These are phyloP conservation scores for Bettongia penicillata DNA, from an alignment of 2,113 vertebrate species.

Conservation along the genomic window DNA sequence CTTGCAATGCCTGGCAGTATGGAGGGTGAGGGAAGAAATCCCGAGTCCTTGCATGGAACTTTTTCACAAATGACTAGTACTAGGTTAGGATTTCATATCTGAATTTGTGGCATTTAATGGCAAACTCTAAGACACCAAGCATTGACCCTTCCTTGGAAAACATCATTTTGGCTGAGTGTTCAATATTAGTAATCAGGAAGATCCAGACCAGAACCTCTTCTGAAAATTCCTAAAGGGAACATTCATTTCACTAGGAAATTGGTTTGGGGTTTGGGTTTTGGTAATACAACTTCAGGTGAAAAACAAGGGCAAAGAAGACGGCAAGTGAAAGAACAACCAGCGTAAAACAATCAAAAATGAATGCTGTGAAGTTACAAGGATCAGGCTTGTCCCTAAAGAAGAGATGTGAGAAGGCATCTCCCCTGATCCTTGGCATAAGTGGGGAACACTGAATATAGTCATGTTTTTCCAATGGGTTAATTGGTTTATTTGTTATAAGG, in stretches of 20 bases:
- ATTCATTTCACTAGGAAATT: not conserved
- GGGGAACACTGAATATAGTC: not conserved
- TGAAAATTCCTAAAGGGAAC: not conserved
- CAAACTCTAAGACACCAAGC: not conserved
- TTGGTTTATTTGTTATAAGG: not conserved
- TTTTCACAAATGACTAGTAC: not conserved
- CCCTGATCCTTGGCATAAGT: not conserved
- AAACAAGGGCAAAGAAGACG: not conserved
- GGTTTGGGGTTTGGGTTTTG: not conserved
- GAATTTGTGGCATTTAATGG: not conserved
- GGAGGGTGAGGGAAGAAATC: not conserved
- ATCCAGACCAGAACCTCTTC: not conserved
- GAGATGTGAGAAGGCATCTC: not conserved
- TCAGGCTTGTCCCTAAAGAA: not conserved
- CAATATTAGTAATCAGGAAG: not conserved
- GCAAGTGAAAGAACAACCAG: too few relatives aligned
- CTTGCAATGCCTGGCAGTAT: not conserved
- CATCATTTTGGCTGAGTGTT: not conserved
- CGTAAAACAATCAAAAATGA: not conserved
- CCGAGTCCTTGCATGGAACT: not conserved
- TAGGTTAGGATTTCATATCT: not conserved
- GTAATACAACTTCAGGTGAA: not conserved
- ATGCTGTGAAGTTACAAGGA: not conserved
- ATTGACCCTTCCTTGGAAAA: not conserved
- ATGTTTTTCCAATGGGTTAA: not conserved